Evolutionary conservation across 2,113 vertebrate genomes (phyloP).

Genomic region (Sinocyclocheilus anshuiensis): DNA sequence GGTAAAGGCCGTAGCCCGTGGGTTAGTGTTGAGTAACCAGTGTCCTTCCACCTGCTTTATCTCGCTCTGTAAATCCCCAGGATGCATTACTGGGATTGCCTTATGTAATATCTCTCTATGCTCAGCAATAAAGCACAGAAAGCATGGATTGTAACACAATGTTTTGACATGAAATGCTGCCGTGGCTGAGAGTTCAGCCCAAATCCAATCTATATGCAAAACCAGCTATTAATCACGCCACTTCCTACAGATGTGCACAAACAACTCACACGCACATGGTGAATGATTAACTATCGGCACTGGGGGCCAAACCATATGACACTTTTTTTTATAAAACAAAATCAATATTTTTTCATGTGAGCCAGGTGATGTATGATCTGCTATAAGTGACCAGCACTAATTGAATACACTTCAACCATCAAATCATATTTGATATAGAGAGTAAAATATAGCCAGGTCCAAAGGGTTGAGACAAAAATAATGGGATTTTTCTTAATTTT

Average conservation of each 20-base stretch:
- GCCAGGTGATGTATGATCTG: neutral
- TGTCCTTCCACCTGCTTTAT: constrained; percentile 18
- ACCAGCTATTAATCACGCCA: constrained; percentile 51
- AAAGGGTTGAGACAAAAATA: neutral
- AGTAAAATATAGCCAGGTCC: neutral
- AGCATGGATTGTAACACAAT: constrained; percentile 42
- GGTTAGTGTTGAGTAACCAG: constrained; percentile 47
- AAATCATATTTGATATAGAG: neutral
- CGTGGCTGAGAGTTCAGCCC: constrained; percentile 36
- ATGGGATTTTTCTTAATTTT: neutral
- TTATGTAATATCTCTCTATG: constrained; percentile 55
- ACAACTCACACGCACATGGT: constrained; percentile 25
- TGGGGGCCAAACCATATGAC: neutral
- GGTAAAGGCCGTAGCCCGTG: constrained; percentile 10
- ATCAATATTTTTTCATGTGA: constrained; percentile 10
- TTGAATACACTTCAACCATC: neutral
- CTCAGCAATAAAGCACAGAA: constrained; percentile 48
- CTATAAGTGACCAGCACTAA: neutral
- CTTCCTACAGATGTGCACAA: constrained; percentile 34
- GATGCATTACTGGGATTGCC: constrained; percentile 53
- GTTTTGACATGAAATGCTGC: constrained; percentile 46
- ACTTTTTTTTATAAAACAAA: constrained; percentile 5
- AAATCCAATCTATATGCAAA: constrained; percentile 60
- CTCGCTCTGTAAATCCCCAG: constrained; percentile 47
- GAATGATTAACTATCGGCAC: constrained; percentile 2